Evolutionary conservation across 2,888 invertebrate genomes (phyloP).

Genomic region (Abrostola triplasia): DNA sequence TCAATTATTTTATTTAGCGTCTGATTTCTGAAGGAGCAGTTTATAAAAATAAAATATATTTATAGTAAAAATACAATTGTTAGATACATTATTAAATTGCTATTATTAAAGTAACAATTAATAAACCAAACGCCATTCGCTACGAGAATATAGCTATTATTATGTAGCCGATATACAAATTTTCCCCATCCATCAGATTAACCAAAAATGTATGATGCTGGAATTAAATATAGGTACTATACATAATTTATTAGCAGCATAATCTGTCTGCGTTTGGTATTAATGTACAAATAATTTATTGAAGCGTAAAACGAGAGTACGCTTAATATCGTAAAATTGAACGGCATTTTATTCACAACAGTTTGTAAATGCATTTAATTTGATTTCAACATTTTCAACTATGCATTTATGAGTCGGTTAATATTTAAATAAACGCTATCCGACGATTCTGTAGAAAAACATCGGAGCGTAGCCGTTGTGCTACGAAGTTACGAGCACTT

Average conservation of each 20-base stretch:
- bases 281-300: slow-evolving; percentile 37
- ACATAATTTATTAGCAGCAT: slow-evolving; percentile 34
- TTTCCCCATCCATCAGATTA: slow-evolving; percentile 14
- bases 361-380: slow-evolving; percentile 23
- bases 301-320: not conserved
- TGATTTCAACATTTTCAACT: not conserved
- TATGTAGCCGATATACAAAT: not conserved
- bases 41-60: no score
- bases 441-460: slow-evolving; percentile 20
- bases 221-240: slow-evolving; percentile 31
- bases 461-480: slow-evolving; percentile 45
- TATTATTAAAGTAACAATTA: no score
- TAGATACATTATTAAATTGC: no score
- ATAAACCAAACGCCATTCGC: no score
- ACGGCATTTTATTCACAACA: not conserved
- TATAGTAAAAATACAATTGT: no score
- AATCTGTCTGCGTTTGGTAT: slow-evolving; percentile 18
- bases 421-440: slow-evolving; percentile 23
- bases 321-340: slow-evolving; percentile 5
- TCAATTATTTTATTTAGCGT: slow-evolving; percentile 36
- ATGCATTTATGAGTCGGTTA: not conserved
- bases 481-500: slow-evolving; percentile 54
- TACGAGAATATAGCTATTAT: no score
- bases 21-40: slow-evolving; percentile 16
- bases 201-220: slow-evolving; percentile 29